Percentiles rank a stretch among this genome's conserved stretches.
Evolutionary conservation across 2,888 invertebrate species (phyloP).

Genomic region (Euplagia quadripunctaria): DNA sequence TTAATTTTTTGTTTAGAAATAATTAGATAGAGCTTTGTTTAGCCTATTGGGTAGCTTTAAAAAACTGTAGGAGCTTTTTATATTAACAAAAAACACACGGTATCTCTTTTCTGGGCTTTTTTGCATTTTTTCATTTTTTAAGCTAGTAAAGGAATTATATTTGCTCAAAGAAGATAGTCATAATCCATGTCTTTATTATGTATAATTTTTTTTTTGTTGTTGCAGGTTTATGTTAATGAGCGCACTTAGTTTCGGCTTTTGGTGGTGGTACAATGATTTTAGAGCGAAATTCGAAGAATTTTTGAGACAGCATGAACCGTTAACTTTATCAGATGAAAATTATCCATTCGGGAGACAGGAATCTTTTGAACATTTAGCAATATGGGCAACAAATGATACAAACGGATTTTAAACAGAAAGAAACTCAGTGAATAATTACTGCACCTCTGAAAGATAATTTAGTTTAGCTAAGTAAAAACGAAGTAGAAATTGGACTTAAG

Average conservation of each 20-base stretch:
- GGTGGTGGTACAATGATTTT: conserved; percentile 14
- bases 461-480: neutral
- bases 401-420: neutral
- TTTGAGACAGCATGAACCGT: neutral
- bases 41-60: neutral
- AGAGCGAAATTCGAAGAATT: neutral
- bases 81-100: neutral
- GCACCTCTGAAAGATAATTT: neutral
- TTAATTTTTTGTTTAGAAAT: no score
- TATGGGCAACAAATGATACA: neutral
- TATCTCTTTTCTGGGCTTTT: neutral
- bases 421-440: neutral
- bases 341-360: neutral
- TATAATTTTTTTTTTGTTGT: neutral
- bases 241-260: conserved; percentile 5
- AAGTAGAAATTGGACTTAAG: neutral
- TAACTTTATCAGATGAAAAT: neutral
- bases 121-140: neutral
- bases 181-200: neutral
- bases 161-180: no score
- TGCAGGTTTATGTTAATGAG: conserved; percentile 14
- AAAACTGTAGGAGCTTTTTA: neutral
- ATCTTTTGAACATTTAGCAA: neutral
- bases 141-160: neutral
- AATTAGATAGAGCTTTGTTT: neutral